Evolutionary conservation across 92 coral and sea anemone species (phyloP), one percentile per base, ranked within the genome.

Genomic region (Ricordea florida): DNA sequence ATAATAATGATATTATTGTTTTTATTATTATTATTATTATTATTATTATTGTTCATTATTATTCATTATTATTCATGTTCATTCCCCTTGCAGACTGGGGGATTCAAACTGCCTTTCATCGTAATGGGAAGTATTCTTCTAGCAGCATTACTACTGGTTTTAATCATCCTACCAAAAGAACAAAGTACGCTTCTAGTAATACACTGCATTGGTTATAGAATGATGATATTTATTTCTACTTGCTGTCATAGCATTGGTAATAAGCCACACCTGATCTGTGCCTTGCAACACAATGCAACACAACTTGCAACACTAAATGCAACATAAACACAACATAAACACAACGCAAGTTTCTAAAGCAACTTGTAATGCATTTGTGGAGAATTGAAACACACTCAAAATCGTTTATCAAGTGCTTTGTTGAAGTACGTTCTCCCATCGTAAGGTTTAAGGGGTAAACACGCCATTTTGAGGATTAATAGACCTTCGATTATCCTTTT

Each of bases 81-180:
- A 3, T 13, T 56, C 16, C 36, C 3, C 41, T 76, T 82, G 8
- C 70, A 94, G 98, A 62, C 58, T 47, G 98, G 98, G 41, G 97
- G 98, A 21, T 94, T 91, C 52, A 90, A 78, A 53, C 76, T 92
- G 10, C 98, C 98, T 0, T 94, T 94, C 21, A 69, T 94, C 44
- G 93, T 92, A 10, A 70, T 94, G 58, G 97, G 96, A 7, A 78
- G 89, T 15, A 34, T 88, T 0, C 77, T 92, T 27, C 67, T 94
- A 21, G 28, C 89, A 44, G 85, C 92, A 40, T 45, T 94, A 7
- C 98, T 96, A 1, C 37, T 94, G 35, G 93, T 74, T 3, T 32
- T 92, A 27, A 73, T 82, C 35, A 85, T 89, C 14, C 78, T 94
- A 42, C 98, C 92, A 6, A 74, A 59, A 5, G 87, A 76, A 37